Base-by-base conservation (phyloP, 2,888 invertebrate species). In the Epinotia brunnichana region DNA sequence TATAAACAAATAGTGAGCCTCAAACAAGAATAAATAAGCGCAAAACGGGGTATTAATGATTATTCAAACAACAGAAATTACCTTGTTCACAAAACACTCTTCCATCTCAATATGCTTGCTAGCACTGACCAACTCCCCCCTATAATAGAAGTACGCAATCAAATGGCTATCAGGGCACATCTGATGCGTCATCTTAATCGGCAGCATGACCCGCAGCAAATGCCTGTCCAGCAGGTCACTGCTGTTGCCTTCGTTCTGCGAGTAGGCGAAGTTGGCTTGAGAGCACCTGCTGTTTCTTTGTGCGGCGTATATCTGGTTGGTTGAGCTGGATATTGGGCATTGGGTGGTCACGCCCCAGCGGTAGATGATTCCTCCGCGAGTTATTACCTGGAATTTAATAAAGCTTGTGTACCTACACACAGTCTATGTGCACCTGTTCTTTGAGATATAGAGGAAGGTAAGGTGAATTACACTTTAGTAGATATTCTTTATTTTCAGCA, bases 61-160 rank as follows among this genome's bases (percentile, higher is more conserved):
- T n/a, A n/a, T n/a, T 2, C 5, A 48, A n/a, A 7, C n/a, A 7
- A 24, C 10, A 21, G 17, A 9, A 15, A 15, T 79, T 80, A 95
- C 95, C 91, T 94, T 93, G 81, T 95, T 94, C 13, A 85, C 88
- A 79, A 95, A 94, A 80, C 95, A 95, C 44, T 94, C 93, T 5
- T 94, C 90, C 78, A 95, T 90, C 19, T 91, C 88, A 71, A 95
- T 91, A 79, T 90, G 88, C 74, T 94, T 91, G 76, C 90, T 92
- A 4, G 94, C 94, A 56, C 95, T 94, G 11, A 95, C 90, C 2
- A 94, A 84, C 77, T 95, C 94, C 0, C 94, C 93, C 54, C 94
- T 92, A 21, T 91, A 85, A 71, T 94, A 89, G 80, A 95, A 95
- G 76, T 94, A 95, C 0, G 95, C 94, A 0, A 95, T 85, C 71